Conservation (phyloP, 1,140 invertebrate species). For the Trachelipus rathkii region DNA sequence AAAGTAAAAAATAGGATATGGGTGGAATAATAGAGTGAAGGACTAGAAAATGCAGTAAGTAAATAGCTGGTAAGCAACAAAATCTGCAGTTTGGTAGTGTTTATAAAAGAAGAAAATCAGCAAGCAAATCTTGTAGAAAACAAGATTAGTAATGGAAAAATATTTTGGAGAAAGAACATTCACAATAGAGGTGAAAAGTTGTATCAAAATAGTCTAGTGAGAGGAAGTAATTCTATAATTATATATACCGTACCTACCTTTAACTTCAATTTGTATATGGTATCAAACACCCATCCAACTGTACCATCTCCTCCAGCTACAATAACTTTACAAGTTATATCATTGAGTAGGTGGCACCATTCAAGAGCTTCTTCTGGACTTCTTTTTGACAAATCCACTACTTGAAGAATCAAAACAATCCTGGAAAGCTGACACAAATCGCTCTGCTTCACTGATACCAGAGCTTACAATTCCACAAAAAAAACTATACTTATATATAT, state of each 20-base stretch:
- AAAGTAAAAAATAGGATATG: too few relatives aligned
- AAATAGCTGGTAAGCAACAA: too few relatives aligned
- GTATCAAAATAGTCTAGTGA: too few relatives aligned
- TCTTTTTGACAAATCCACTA: conserved; percentile 72
- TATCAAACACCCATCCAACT: conserved; percentile 83
- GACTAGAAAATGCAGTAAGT: too few relatives aligned
- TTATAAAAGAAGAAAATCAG: too few relatives aligned
- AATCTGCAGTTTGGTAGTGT: too few relatives aligned
- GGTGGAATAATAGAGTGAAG: too few relatives aligned
- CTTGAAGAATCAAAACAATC: conserved; percentile 79
- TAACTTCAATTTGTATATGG: conserved; percentile 66
- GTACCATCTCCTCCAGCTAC: conserved; percentile 91
- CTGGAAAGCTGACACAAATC: conserved; percentile 74
- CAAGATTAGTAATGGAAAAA: too few relatives aligned
- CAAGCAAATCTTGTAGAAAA: too few relatives aligned
- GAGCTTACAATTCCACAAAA: conserved; percentile 76
- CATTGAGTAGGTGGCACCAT: conserved; percentile 68
- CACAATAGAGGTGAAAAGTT: too few relatives aligned
- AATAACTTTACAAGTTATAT: conserved; percentile 60
- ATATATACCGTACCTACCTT: conserved; percentile 55
- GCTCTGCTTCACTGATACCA: conserved; percentile 77
- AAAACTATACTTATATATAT: background rate
- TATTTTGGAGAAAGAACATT: too few relatives aligned
- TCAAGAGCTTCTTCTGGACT: conserved; percentile 71
- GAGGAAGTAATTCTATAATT: too few relatives aligned